Base-by-base conservation (phyloP, 2,888 invertebrate species). In the Clusia tigrina region DNA sequence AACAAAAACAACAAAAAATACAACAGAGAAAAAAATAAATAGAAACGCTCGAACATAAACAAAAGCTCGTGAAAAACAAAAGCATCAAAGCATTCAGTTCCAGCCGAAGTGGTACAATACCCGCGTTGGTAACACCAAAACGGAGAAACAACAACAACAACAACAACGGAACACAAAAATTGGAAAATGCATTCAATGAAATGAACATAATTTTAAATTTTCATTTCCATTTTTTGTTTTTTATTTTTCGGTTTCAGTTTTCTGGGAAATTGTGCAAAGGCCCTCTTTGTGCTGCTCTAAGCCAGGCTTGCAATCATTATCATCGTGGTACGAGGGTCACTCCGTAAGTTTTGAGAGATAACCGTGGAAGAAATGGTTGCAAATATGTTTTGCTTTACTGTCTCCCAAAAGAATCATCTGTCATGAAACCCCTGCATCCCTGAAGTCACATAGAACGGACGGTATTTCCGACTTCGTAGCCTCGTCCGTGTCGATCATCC, bases 121-220 rank as follows among this genome's bases (percentile, higher is more conserved):
- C 48, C 48, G 20, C 48, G 20, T 46, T 51, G 51, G 37, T 17
- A 32, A 52, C 51, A 22, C 15, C 23, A 12, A 52, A 52, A 18
- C 32, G 10, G 24, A 48, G n/a, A 37, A 58, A 23, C 46, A 54
- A 54, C 26, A 48, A 24, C 15, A 58, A 37, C 22, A 22, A 26
- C 38, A 54, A 52, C 37, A 54, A 48, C 22, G 20, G 17, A 15
- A 32, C 10, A 26, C 25, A 37, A 55, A 55, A 69, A 32, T 38
- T 22, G 59, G 53, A 54, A 59, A 59, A 42, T 59, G 20, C 54
- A 37, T 42, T n/a, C n/a, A n/a, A n/a, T 42, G 54, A 53, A 59
- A 48, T 58, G 48, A 58, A 48, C 57, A 58, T 58, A 58, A 58
- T 58, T 58, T 58, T 42, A 5, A 56, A 56, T 56, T 56, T 42